These are phyloP conservation scores for Brachirus orientalis DNA, from an alignment of 2,113 vertebrate species.

Conservation along the genomic window DNA sequence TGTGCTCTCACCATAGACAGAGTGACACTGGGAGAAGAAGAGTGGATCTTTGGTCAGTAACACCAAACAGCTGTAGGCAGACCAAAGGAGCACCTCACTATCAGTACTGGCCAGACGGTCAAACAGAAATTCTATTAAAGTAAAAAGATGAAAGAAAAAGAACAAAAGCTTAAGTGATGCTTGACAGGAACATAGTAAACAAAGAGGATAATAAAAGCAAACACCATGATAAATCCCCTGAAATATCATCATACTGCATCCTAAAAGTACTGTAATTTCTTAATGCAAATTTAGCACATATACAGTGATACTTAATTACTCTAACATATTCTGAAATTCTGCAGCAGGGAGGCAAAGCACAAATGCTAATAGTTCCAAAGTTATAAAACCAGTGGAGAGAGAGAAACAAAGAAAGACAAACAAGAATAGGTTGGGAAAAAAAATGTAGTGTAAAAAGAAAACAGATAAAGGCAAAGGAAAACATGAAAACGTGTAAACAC, in stretches of 20 bases:
- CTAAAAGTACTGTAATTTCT: neutral
- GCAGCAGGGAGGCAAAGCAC: neutral
- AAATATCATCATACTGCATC: too few relatives aligned
- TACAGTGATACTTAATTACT: neutral
- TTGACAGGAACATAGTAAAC: neutral
- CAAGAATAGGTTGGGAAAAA: neutral
- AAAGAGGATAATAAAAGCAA: neutral
- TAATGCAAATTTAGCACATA: slow-evolving; percentile 1
- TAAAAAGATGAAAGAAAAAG: slow-evolving; percentile 12
- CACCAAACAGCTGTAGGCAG: slow-evolving; percentile 88
- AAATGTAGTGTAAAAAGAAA: slow-evolving; percentile 1
- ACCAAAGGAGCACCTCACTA: slow-evolving; percentile 89
- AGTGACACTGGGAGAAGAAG: slow-evolving; percentile 95
- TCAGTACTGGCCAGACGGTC: slow-evolving; percentile 72
- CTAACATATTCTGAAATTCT: neutral
- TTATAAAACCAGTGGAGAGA: neutral
- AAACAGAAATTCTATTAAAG: slow-evolving; percentile 75
- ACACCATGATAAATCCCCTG: neutral
- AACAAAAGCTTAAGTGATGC: neutral
- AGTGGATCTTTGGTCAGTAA: slow-evolving; percentile 88
- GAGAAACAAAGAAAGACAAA: neutral
- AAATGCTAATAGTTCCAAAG: neutral
- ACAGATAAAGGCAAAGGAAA: neutral
- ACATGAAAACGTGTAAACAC: too few relatives aligned
- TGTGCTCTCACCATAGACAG: slow-evolving; percentile 90